Evolutionary conservation across 2,888 invertebrate genomes (phyloP).

Genomic region (Acleris laterana): DNA sequence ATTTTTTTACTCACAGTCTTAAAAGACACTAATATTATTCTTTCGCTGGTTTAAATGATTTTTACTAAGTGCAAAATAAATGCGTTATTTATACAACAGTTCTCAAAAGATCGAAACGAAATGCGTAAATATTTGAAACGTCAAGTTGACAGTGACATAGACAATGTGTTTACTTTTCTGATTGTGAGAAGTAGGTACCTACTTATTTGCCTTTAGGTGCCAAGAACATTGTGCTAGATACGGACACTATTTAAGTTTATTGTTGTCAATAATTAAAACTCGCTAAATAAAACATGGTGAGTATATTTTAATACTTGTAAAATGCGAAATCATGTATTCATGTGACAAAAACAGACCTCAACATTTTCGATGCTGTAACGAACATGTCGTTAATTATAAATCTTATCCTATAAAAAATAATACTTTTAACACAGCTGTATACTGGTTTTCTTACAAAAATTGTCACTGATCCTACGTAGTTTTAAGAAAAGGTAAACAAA

Average conservation of each 20-base stretch:
- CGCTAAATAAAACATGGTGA: conserved; percentile 11
- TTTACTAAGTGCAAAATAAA: conserved; percentile 22
- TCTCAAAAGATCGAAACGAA: conserved; percentile 47
- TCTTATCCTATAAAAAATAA: conserved; percentile 15
- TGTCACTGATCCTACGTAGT: neutral
- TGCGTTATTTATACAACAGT: conserved; percentile 43
- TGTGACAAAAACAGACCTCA: conserved; percentile 51
- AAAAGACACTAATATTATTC: conserved; percentile 24
- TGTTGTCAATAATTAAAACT: neutral
- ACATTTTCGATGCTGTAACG: conserved; percentile 57
- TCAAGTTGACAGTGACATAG: conserved; percentile 50
- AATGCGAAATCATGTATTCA: neutral
- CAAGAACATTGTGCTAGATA: neutral
- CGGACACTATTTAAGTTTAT: neutral
- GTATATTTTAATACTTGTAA: neutral
- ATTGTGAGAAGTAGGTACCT: conserved; percentile 3
- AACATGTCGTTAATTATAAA: conserved; percentile 42
- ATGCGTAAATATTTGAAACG: conserved; percentile 50
- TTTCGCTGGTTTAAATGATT: conserved; percentile 11
- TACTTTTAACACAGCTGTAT: neutral
- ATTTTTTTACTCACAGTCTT: conserved; percentile 39
- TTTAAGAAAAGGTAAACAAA: conserved; percentile 5
- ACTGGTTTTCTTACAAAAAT: neutral
- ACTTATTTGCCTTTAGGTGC: neutral
- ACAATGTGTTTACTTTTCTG: conserved; percentile 12